A percentile compares a stretch with the other conserved stretches of the same genome.
Conservation (phyloP, 2,888 invertebrate species). For the Synergus umbraculus region DNA sequence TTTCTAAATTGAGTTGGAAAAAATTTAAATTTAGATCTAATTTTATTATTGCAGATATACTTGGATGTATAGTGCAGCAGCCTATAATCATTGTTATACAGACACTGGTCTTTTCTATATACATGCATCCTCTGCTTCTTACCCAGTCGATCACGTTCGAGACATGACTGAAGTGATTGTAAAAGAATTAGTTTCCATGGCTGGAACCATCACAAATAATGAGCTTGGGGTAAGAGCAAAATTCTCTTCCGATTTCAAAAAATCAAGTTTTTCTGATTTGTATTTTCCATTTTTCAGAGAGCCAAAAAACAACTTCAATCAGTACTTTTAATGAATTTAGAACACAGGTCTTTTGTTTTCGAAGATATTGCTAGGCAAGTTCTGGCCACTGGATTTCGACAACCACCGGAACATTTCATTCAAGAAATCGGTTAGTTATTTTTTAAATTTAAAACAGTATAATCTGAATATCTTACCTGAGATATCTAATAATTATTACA, state of each 20-base stretch:
- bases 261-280: background rate
- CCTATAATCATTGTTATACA: slow-evolving; percentile 97
- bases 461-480: background rate
- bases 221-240: slow-evolving; percentile 83
- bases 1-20: background rate
- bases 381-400: slow-evolving; percentile 92
- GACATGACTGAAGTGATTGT: slow-evolving; percentile 92
- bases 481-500: slow-evolving; percentile 76
- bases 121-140: slow-evolving; percentile 89
- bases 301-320: slow-evolving; percentile 99
- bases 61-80: slow-evolving; percentile 99
- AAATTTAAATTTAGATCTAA: background rate
- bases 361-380: slow-evolving; percentile 99
- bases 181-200: slow-evolving; percentile 90
- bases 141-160: slow-evolving; percentile 89
- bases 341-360: slow-evolving; percentile 98
- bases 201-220: slow-evolving; percentile 84
- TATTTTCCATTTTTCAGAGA: slow-evolving; percentile 81
- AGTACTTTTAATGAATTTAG: slow-evolving; percentile 99
- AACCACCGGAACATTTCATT: slow-evolving; percentile 94
- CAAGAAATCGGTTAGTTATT: slow-evolving; percentile 88
- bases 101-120: slow-evolving; percentile 98
- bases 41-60: slow-evolving; percentile 83
- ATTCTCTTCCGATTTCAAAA: background rate
- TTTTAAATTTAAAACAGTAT: background rate